These are phyloP conservation scores for Anastrepha ludens DNA, from an alignment of 1,140 invertebrate genomes.

Conservation along the genomic window DNA sequence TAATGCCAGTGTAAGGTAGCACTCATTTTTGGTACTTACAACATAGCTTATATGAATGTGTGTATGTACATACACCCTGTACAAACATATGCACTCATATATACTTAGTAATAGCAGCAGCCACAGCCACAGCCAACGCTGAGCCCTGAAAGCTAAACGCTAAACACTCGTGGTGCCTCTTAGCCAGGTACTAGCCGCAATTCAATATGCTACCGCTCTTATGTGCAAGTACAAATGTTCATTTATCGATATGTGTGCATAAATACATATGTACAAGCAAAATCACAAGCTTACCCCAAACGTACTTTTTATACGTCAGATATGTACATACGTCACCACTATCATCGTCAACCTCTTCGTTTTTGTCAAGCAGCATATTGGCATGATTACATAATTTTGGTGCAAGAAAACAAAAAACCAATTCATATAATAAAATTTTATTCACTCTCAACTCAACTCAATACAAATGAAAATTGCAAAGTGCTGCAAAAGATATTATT, in stretches of 20 bases:
- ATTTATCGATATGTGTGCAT: too few species aligned
- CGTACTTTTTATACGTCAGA: too few species aligned
- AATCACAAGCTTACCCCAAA: neutral
- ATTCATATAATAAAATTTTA: neutral
- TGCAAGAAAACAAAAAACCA: neutral
- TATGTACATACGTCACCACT: neutral
- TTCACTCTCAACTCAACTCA: conserved; percentile 2
- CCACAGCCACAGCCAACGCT: too few species aligned
- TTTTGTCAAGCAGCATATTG: neutral
- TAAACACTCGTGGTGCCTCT: too few species aligned
- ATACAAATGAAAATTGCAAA: neutral
- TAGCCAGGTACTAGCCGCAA: too few species aligned
- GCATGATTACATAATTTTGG: neutral
- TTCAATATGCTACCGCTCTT: too few species aligned
- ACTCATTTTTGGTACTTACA: neutral
- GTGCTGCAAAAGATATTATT: neutral
- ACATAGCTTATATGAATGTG: neutral
- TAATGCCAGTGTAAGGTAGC: neutral
- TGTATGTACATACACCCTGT: too few species aligned
- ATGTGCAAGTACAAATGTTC: too few species aligned
- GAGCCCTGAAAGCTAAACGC: too few species aligned
- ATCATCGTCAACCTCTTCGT: neutral
- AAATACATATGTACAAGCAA: too few species aligned
- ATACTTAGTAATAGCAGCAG: too few species aligned
- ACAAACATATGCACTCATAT: too few species aligned